Base-by-base conservation (phyloP, 2,113 vertebrate genomes). In the Bothrops jararaca region DNA sequence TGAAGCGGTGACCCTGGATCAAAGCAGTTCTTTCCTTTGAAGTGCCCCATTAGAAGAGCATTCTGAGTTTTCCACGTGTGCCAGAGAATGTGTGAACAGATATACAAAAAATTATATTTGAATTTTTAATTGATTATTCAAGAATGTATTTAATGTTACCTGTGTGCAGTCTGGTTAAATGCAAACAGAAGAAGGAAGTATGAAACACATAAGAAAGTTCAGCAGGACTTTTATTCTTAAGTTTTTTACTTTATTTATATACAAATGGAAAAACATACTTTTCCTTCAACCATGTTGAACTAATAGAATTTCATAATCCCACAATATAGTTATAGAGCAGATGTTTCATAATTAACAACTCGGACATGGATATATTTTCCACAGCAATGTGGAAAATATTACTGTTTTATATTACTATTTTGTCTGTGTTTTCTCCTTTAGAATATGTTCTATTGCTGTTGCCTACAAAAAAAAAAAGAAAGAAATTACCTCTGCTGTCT, bases 181-280 rank as follows among this genome's bases (percentile, higher is more conserved):
- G 50, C 11, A 52, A 26, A 52, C 48, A 52, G 23, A 86, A 48
- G 26, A 29, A 86, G 69, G 45, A 50, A 90, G 48, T 2, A 69
- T 93, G 89, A 94, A 96, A 95, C 94, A 85, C 5, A 3, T 80
- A 53, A 93, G 93, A 93, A 95, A 96, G 94, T 94, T 96, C 45
- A 96, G 93, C n/a, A 93, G 94, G 95, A 96, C 94, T 94, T 69
- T 92, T 85, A 58, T 93, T 95, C 93, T 94, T 94, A 64, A 10
- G 86, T 18, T 0, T 3, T 74, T 8, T 88, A 93, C 92, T 94
- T 94, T 94, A 95, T 91, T 89, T 93, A 94, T 60, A 87, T 94
- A 29, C 15, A 42, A 42, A 85, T 15, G 52, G 22, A 12, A 85
- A 90, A 85, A 8, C 50, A 4, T 90, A n/a, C 45, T 74, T 90